These are phyloP conservation scores for Leucoraja ocellata DNA, from an alignment of 2,797 vertebrate species.

Conservation along the genomic window DNA sequence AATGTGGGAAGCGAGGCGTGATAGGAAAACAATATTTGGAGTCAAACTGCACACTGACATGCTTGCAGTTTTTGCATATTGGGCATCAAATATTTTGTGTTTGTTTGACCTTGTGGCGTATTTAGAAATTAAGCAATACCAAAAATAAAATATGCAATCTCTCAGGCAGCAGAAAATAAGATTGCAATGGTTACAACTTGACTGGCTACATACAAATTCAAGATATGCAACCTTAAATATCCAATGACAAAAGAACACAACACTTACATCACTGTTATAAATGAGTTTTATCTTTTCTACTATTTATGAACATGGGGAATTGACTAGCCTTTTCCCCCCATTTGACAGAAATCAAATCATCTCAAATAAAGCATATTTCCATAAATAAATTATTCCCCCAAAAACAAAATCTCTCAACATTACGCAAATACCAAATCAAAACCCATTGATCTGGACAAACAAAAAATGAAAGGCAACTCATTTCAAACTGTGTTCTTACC, in stretches of 20 bases:
- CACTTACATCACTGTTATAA: background rate
- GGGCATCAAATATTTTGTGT: background rate
- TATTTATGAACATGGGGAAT: background rate
- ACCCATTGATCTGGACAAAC: background rate
- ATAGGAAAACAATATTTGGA: too few species aligned
- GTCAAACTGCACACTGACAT: background rate
- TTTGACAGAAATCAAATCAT: background rate
- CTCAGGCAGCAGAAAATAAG: background rate
- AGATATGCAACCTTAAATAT: background rate
- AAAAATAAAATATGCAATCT: background rate
- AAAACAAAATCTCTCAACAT: background rate
- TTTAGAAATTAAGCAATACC: background rate
- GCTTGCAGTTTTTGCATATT: background rate
- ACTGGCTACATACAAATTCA: background rate
- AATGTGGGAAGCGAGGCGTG: too few species aligned
- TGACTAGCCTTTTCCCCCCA: background rate
- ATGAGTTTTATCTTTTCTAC: background rate
- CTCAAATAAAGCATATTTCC: background rate
- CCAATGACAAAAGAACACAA: background rate
- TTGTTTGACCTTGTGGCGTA: background rate
- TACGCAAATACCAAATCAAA: background rate
- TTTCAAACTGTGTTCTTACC: background rate
- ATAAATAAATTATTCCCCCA: background rate
- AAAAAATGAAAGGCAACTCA: background rate
- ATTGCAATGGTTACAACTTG: background rate